These are phyloP conservation scores for Xenopus laevis DNA, from an alignment of 2,113 vertebrate species.

Conservation along the genomic window DNA sequence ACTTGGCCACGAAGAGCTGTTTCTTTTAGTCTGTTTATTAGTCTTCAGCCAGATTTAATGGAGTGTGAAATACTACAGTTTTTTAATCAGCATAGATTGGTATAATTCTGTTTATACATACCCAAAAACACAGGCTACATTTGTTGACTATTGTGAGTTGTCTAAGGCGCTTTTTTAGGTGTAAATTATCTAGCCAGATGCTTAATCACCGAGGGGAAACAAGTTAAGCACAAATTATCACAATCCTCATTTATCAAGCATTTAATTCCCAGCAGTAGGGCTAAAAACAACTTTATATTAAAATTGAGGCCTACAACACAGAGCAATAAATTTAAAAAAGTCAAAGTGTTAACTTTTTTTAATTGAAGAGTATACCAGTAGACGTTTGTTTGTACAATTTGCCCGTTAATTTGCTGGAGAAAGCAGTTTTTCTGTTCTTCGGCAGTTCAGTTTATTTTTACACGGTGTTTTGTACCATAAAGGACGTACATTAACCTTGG, in stretches of 20 bases:
- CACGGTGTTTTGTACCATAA: constrained; percentile 12
- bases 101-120: constrained; percentile 45
- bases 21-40: constrained; percentile 10
- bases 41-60: constrained; percentile 17
- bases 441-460: constrained; percentile 20
- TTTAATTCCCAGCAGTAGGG: constrained; percentile 56
- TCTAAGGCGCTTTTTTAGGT: constrained; percentile 58
- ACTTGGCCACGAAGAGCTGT: constrained; percentile 1
- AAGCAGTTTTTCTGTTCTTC: constrained; percentile 16
- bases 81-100: constrained; percentile 21
- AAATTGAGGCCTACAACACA: constrained; percentile 30
- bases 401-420: constrained; percentile 12
- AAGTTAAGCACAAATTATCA: constrained; percentile 58
- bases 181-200: constrained; percentile 61
- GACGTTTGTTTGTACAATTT: not conserved
- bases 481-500: constrained; percentile 23
- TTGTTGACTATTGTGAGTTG: constrained; percentile 49
- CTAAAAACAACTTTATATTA: constrained; percentile 46
- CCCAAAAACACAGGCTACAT: constrained; percentile 45
- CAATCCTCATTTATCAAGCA: constrained; percentile 58
- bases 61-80: constrained; percentile 16
- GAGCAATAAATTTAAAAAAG: constrained; percentile 46
- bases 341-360: constrained; percentile 34
- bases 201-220: constrained; percentile 55
- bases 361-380: constrained; percentile 10